Evolutionary conservation across 2,888 invertebrate species (phyloP).

Genomic region (Megalurothrips usitatus): DNA sequence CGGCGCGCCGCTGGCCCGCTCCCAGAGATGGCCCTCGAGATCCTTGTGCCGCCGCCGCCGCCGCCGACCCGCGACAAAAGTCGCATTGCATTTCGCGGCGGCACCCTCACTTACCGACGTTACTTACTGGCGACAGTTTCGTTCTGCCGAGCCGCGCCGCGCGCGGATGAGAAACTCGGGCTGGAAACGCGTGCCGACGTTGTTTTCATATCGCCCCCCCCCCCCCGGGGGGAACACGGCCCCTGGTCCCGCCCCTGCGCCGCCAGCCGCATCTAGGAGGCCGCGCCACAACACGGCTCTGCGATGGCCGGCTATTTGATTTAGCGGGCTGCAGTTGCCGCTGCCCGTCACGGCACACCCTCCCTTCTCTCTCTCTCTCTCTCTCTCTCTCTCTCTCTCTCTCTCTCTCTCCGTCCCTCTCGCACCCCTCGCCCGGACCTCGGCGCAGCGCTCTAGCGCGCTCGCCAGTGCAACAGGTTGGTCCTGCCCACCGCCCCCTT

Average conservation of each 20-base stretch:
- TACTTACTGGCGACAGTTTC: too few species aligned
- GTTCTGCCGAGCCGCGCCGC: too few species aligned
- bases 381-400: neutral
- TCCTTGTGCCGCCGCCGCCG: neutral
- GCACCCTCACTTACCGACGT: too few species aligned
- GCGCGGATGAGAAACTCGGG: too few species aligned
- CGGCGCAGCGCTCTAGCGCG: too few species aligned
- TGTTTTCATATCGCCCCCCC: neutral
- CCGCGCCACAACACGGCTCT: neutral
- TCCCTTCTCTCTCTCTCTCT: neutral
- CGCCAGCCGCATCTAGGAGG: too few species aligned
- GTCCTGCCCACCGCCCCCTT: neutral
- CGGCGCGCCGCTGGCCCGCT: neutral
- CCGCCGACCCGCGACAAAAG: neutral
- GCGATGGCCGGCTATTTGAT: neutral
- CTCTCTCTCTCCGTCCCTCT: neutral
- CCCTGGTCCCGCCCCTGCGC: too few species aligned
- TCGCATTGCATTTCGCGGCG: neutral
- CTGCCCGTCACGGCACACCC: neutral
- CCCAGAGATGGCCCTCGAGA: neutral
- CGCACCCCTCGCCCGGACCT: too few species aligned
- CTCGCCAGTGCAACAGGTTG: too few species aligned
- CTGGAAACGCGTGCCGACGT: too few species aligned
- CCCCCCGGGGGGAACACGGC: neutral
- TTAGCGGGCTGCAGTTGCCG: constrained; percentile 19